phyloP scores from a whole-genome alignment of 2,113 vertebrate species.

The Litocranius walleri region DNA sequence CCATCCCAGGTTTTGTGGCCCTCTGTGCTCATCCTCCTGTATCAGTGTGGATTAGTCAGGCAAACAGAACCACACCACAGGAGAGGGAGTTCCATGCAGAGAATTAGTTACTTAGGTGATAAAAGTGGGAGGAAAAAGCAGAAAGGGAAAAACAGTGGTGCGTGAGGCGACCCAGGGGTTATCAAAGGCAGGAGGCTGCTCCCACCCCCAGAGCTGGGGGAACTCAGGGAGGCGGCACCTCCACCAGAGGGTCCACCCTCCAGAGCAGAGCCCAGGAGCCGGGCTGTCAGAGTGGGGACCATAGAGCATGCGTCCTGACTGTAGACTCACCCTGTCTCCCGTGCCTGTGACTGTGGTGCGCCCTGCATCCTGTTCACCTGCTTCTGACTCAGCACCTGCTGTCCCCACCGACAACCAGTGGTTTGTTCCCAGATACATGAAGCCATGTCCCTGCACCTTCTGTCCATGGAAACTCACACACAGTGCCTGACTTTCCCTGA shows the following conservation, averaged over 20 bases:
- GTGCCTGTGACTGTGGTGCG: neutral
- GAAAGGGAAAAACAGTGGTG: accelerated
- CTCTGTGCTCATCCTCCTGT: too few species aligned
- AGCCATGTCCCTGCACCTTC: neutral
- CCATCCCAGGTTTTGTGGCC: neutral
- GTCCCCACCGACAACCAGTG: neutral
- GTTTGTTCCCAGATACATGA: neutral
- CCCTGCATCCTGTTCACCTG: too few species aligned
- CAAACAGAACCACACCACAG: too few species aligned
- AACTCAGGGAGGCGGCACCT: too few species aligned
- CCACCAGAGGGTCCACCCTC: too few species aligned
- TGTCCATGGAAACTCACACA: too few species aligned
- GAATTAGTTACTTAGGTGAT: too few species aligned
- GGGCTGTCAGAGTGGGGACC: neutral
- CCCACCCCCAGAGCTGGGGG: too few species aligned
- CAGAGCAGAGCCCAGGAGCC: neutral
- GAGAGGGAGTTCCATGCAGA: too few species aligned
- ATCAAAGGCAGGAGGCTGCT: neutral
- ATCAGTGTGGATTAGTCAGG: too few species aligned
- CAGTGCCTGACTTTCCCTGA: too few species aligned
- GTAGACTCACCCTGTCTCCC: too few species aligned
- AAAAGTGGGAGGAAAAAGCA: neutral
- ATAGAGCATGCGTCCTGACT: accelerated
- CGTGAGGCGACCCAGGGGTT: neutral
- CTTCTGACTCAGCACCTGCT: neutral